Evolutionary conservation across 2,797 vertebrate species (phyloP).

Genomic region (Pipistrellus nathusii): DNA sequence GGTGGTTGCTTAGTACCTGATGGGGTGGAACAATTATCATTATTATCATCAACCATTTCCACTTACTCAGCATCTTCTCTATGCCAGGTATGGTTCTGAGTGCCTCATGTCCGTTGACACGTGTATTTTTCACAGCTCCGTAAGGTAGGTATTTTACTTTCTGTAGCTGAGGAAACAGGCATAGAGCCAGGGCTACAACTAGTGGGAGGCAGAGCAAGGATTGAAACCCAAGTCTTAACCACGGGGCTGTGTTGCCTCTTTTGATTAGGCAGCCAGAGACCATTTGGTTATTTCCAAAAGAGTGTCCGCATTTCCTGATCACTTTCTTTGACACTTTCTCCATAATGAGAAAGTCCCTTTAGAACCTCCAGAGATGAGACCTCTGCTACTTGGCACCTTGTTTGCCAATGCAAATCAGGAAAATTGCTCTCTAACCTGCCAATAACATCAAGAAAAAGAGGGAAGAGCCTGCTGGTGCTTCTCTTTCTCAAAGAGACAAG

Average conservation of each 20-base stretch:
- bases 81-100: too few relatives aligned
- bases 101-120: rapidly evolving
- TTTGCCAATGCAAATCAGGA: neutral
- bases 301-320: neutral
- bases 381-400: neutral
- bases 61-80: neutral
- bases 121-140: neutral
- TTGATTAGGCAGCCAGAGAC: neutral
- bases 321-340: neutral
- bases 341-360: neutral
- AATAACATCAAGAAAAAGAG: neutral
- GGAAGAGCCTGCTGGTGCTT: neutral
- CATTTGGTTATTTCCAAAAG: neutral
- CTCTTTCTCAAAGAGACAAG: neutral
- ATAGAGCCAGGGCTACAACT: neutral
- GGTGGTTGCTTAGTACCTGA: neutral
- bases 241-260: neutral
- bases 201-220: neutral
- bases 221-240: neutral
- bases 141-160: neutral
- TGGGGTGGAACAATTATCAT: too few relatives aligned
- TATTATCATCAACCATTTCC: neutral
- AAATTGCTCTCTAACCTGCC: neutral
- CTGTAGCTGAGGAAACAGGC: neutral
- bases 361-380: neutral